Conservation (phyloP, 2,888 invertebrate genomes). For the Hemistola chrysoprasaria region DNA sequence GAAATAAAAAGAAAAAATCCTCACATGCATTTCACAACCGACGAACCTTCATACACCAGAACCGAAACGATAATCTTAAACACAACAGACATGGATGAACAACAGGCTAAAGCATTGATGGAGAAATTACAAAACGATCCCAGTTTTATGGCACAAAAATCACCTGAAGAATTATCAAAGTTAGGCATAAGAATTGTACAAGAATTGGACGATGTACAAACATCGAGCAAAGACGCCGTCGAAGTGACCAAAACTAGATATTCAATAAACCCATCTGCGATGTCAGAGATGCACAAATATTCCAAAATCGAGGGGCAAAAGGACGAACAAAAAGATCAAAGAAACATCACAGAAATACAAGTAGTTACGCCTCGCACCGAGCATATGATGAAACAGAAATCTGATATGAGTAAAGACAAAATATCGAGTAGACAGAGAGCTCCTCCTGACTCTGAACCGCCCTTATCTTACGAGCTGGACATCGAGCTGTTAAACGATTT, state of each 20-base stretch:
- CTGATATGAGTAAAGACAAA: slow-evolving; percentile 55
- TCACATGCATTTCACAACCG: slow-evolving; percentile 70
- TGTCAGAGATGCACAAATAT: slow-evolving; percentile 64
- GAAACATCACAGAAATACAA: slow-evolving; percentile 86
- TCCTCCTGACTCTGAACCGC: slow-evolving; percentile 58
- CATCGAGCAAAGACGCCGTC: slow-evolving; percentile 48
- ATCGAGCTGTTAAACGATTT: slow-evolving; percentile 74
- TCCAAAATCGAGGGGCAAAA: slow-evolving; percentile 42
- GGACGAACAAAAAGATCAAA: slow-evolving; percentile 72
- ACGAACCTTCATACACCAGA: slow-evolving; percentile 71
- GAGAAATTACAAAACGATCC: slow-evolving; percentile 73
- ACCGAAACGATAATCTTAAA: slow-evolving; percentile 81
- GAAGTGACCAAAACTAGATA: slow-evolving; percentile 72
- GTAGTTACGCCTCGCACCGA: slow-evolving; percentile 81
- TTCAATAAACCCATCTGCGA: slow-evolving; percentile 65
- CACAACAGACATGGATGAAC: slow-evolving; percentile 71
- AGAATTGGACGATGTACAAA: slow-evolving; percentile 67
- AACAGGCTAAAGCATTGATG: slow-evolving; percentile 71
- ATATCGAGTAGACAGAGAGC: slow-evolving; percentile 66
- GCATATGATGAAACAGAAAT: slow-evolving; percentile 48
- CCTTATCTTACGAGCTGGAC: slow-evolving; percentile 68
- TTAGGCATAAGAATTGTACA: slow-evolving; percentile 69
- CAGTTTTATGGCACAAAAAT: slow-evolving; percentile 70
- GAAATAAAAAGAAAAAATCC: slow-evolving; percentile 74
- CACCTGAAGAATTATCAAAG: slow-evolving; percentile 66